Percentiles rank a stretch among this genome's conserved stretches.
These are phyloP conservation scores for Nomia melanderi DNA, from an alignment of 1,140 invertebrate species.

Conservation along the genomic window DNA sequence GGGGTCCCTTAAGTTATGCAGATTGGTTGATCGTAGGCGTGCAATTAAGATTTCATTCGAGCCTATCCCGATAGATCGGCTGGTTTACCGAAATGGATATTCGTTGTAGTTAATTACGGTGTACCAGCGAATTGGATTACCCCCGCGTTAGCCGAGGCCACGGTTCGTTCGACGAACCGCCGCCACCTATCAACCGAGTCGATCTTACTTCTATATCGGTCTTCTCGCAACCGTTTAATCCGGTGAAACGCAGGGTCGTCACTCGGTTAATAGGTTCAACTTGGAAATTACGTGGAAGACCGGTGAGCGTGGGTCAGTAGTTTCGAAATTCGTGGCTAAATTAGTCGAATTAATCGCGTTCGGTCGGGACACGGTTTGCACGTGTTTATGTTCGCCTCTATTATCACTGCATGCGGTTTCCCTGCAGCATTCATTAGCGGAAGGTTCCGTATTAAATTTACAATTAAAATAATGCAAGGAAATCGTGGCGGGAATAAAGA, in stretches of 20 bases:
- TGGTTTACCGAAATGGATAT: conserved; percentile 60
- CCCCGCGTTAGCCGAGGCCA: conserved; percentile 1
- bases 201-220: conserved; percentile 46
- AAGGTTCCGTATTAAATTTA: too few relatives aligned
- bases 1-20: conserved; percentile 64
- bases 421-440: background rate
- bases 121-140: conserved; percentile 58
- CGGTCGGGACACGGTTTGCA: conserved; percentile 1
- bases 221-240: conserved; percentile 43
- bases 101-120: conserved; percentile 68
- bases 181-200: conserved; percentile 29
- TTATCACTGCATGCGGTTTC: background rate
- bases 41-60: conserved; percentile 71
- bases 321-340: conserved; percentile 43
- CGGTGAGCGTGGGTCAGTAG: background rate
- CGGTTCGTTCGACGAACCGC: conserved; percentile 10
- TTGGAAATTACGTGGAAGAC: conserved; percentile 29
- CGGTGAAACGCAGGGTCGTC: conserved; percentile 31
- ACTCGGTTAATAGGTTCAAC: conserved; percentile 10
- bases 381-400: background rate
- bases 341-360: conserved; percentile 14
- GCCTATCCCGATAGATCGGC: conserved; percentile 54
- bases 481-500: too few relatives aligned
- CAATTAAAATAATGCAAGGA: too few relatives aligned
- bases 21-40: conserved; percentile 58